Evolutionary conservation across 2,888 invertebrate genomes (phyloP).

Genomic region (Pristionchus fissidentatus): DNA sequence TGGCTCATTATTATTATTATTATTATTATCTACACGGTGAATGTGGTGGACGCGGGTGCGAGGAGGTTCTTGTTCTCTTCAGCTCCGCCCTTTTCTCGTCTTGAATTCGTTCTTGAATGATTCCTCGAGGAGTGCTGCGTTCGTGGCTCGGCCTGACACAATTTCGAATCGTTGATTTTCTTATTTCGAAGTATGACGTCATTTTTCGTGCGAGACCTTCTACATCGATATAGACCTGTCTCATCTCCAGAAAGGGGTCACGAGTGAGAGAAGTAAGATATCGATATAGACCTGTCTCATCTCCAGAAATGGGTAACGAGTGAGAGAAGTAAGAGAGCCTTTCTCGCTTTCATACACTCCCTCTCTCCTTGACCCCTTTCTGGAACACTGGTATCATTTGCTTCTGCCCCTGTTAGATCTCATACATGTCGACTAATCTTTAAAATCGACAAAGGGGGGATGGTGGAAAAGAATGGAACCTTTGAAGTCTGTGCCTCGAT

Average conservation of each 20-base stretch:
- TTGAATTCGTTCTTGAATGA: constrained; percentile 24
- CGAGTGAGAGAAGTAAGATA: background rate
- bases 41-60: constrained; percentile 9
- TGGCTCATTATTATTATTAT: no score
- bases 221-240: background rate
- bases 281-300: background rate
- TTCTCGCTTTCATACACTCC: no score
- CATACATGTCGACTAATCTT: background rate
- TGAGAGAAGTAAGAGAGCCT: background rate
- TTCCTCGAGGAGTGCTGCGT: background rate
- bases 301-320: background rate
- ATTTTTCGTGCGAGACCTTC: background rate
- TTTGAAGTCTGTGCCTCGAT: constrained; percentile 30
- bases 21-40: constrained; percentile 40
- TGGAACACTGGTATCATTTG: no score
- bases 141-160: background rate
- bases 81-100: constrained; percentile 29
- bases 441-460: background rate
- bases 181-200: background rate
- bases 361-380: no score
- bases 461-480: background rate
- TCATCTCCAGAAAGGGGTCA: background rate
- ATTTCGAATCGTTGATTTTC: background rate
- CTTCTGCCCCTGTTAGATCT: no score
- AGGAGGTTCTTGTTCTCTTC: constrained; percentile 41